Evolutionary conservation across 2,113 vertebrate genomes (phyloP), one percentile per base, ranked within the genome.

Genomic region (Erythrocercus mccallii): DNA sequence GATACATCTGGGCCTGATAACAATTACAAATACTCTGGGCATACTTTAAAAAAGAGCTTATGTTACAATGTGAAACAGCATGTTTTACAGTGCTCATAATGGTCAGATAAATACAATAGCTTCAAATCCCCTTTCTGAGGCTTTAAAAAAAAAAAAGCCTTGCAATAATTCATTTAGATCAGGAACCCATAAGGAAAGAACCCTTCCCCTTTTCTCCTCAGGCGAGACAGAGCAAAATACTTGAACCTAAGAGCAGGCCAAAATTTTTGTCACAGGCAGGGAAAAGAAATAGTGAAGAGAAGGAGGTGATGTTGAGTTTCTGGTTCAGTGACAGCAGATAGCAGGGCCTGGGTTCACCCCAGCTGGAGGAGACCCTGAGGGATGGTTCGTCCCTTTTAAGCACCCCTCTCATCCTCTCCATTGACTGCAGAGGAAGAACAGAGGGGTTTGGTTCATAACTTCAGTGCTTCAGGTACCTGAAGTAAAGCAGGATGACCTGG

Each of bases 1-100:
- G 96, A 94, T 96, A 97, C 97, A 98, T 98, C 98, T 98, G 97
- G 97, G 97, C 97, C 97, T 96, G 97, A 98, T 98, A 98, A 98
- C 97, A 98, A 97, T 98, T 98, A 98, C 96, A 97, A 97, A 98
- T 97, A 97, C 96, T 97, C 96, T 96, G 96, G 97, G 96, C 92
- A 96, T 97, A 96, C 97, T 97, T 98, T 96, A 95, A 96, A 97
- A 95, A 95, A 95, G 95, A 97, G 95, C 97, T 98, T 98, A 97
- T 95, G 95, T 98, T 98, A 97, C 97, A 96, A 96, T 87, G 96
- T 96, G 97, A 98, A 97, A 96, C 93, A 96, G 94, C 96, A 86
- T 97, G 96, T 97, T 98, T 98, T 98, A 97, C 92, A 96, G 96
- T 96, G 94, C 95, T 97, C 95, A 81, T 93, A 98, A 95, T 16